Conservation (phyloP, 1,140 invertebrate genomes). For the Macrosteles quadrilineatus region DNA sequence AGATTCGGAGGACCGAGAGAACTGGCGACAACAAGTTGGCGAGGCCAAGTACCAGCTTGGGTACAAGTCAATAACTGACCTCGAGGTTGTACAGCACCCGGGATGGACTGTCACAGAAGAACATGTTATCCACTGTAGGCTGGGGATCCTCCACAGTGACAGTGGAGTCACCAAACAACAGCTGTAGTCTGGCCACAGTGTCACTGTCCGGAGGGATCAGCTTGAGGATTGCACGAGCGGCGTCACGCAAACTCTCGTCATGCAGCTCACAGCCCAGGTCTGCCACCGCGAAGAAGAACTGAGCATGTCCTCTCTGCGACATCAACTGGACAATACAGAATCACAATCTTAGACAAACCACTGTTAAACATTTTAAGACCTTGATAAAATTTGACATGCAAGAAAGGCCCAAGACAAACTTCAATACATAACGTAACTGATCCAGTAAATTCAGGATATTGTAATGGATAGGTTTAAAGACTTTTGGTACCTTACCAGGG, state of each 20-base stretch:
- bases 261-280: constrained; percentile 82
- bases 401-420: no score
- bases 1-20: no score
- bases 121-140: constrained; percentile 68
- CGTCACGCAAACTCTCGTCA: constrained; percentile 79
- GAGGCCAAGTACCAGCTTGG: no score
- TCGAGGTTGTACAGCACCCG: constrained; percentile 76
- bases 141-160: neutral
- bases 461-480: no score
- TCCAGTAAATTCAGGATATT: no score
- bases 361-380: no score
- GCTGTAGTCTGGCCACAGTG: constrained; percentile 67
- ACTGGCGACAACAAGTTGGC: no score
- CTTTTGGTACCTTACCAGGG: no score
- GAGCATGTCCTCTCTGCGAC: constrained; percentile 74
- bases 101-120: constrained; percentile 72
- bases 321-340: constrained; percentile 66
- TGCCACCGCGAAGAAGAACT: constrained; percentile 89
- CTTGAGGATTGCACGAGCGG: constrained; percentile 82
- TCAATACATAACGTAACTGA: no score
- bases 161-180: constrained; percentile 47
- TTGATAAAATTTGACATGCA: no score
- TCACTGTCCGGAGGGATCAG: constrained; percentile 85
- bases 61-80: no score
- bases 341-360: no score